A percentile compares a stretch with the other conserved stretches of the same genome.
Conservation (phyloP, 2,113 vertebrate genomes). For the Aramus guarauna region DNA sequence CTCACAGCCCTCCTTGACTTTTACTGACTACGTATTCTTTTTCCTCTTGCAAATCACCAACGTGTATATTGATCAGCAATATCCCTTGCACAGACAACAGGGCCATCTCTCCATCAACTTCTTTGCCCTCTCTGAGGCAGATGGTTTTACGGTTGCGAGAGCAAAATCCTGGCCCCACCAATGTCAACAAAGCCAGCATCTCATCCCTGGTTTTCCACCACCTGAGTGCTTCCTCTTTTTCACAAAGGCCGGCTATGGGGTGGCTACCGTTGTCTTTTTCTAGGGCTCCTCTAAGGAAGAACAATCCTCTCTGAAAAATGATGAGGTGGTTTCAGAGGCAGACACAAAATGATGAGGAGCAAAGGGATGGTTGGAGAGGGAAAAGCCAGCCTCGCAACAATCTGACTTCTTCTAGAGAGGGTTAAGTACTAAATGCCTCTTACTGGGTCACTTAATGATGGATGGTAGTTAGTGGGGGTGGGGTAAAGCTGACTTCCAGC, state of each 20-base stretch:
- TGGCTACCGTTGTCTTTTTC: not conserved
- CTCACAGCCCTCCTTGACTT: constrained; percentile 32
- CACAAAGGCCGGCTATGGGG: not conserved
- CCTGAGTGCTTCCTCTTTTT: not conserved
- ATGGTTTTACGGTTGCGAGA: not conserved
- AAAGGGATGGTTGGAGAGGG: not conserved
- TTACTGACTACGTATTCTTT: constrained; percentile 1
- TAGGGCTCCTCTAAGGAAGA: not conserved
- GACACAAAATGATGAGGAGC: not conserved
- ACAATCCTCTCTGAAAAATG: not conserved
- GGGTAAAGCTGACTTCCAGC: constrained; percentile 72
- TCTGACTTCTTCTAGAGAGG: constrained; percentile 56
- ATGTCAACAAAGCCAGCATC: not conserved
- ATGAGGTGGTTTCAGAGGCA: not conserved
- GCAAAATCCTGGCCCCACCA: not conserved
- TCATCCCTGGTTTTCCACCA: not conserved
- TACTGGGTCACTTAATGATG: constrained; percentile 68
- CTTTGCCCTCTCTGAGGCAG: not conserved
- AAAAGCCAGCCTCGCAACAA: constrained; percentile 29
- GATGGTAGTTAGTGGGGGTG: constrained; percentile 60
- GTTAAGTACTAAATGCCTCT: constrained; percentile 65
- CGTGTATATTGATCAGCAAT: not conserved
- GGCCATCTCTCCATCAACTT: not conserved
- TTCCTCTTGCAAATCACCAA: constrained; percentile 20
- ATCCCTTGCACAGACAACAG: not conserved